These are phyloP conservation scores for Aix galericulata DNA, from an alignment of 2,113 vertebrate genomes.

Conservation along the genomic window DNA sequence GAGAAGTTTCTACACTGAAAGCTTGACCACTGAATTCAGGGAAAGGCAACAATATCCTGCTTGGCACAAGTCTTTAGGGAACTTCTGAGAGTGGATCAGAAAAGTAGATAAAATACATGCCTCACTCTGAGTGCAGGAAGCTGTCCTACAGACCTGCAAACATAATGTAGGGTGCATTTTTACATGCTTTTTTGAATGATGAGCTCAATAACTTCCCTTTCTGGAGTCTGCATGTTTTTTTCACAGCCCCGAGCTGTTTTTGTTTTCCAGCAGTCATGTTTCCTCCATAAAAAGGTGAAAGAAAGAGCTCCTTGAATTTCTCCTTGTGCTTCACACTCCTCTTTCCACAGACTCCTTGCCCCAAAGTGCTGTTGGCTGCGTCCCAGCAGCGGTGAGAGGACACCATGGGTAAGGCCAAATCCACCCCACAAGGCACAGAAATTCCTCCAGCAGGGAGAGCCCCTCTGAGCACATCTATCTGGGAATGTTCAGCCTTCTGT, in stretches of 20 bases:
- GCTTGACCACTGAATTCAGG: neutral
- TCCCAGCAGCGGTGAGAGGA: neutral
- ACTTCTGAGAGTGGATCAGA: neutral
- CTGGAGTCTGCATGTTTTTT: neutral
- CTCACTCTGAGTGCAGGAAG: neutral
- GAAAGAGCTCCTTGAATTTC: neutral
- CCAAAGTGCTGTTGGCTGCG: neutral
- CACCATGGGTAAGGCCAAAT: neutral
- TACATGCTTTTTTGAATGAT: neutral
- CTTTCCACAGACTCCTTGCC: neutral
- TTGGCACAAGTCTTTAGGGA: fast-evolving
- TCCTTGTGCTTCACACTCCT: neutral
- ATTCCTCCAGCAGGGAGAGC: neutral
- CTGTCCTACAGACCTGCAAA: neutral
- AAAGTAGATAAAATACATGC: neutral
- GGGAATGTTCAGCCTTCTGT: neutral
- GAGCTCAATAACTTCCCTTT: neutral
- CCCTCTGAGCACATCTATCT: neutral
- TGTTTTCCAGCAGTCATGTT: neutral
- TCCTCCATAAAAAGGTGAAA: neutral
- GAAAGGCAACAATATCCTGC: neutral
- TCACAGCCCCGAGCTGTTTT: neutral
- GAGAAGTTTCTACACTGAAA: neutral
- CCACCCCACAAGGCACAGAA: fast-evolving
- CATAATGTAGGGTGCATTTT: neutral